Percentiles rank a stretch among this genome's conserved stretches.
Evolutionary conservation across 2,797 vertebrate genomes (phyloP).

Genomic region (Pterois miles): DNA sequence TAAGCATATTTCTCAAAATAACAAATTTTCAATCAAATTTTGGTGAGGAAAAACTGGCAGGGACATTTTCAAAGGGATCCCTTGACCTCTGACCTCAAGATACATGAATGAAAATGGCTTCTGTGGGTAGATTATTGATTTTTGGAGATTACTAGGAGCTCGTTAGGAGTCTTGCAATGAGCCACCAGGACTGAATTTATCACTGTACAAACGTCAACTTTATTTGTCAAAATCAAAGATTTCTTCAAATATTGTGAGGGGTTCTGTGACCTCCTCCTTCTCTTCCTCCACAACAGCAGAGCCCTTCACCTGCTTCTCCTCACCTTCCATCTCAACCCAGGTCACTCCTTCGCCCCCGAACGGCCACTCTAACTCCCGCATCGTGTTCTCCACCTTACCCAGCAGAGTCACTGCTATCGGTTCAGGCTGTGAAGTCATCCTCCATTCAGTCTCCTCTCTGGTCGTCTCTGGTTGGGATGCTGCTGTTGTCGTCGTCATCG

Average conservation of each 20-base stretch:
- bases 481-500: not conserved
- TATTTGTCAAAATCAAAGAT: conserved; percentile 71
- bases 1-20: not conserved
- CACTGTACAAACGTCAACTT: conserved; percentile 9
- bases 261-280: conserved; percentile 4
- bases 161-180: not conserved
- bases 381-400: not conserved
- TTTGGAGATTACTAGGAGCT: too few species aligned
- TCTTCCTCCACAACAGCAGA: conserved; percentile 43
- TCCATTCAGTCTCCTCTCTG: not conserved
- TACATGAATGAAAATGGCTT: too few species aligned
- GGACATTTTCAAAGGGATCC: too few species aligned
- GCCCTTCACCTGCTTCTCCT: conserved; percentile 37
- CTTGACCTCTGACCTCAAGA: too few species aligned
- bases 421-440: not conserved
- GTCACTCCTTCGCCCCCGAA: conserved; percentile 26
- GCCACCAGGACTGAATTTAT: not conserved
- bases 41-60: too few species aligned
- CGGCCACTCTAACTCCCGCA: conserved; percentile 14
- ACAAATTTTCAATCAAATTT: not conserved
- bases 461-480: not conserved
- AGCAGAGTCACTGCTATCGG: not conserved
- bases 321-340: conserved; percentile 37
- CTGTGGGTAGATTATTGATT: not conserved
- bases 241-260: conserved; percentile 66